Conservation (phyloP, 2,888 invertebrate genomes). For the Nemotelus pantherinus region DNA sequence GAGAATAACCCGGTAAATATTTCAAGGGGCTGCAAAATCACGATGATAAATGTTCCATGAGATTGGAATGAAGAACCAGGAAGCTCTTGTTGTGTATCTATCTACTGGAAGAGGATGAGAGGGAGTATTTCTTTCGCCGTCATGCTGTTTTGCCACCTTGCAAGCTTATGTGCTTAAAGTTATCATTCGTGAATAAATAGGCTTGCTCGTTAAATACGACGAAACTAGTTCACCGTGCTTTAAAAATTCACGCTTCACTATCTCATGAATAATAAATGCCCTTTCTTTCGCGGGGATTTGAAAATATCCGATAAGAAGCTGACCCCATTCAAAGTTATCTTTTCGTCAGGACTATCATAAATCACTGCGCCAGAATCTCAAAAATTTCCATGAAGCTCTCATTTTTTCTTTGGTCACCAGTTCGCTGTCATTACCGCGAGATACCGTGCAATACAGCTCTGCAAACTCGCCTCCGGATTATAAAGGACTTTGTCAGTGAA, state of each 20-base stretch:
- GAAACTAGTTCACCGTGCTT: conserved; percentile 22
- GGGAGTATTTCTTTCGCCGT: not conserved
- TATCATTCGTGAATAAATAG: too few species aligned
- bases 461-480: conserved; percentile 40
- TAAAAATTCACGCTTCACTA: conserved; percentile 38
- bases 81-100: not conserved
- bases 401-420: conserved; percentile 31
- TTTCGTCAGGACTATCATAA: conserved; percentile 49
- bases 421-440: not conserved
- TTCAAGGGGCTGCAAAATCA: conserved; percentile 25
- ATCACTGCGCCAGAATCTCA: conserved; percentile 46
- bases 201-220: conserved; percentile 17
- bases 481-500: conserved; percentile 12
- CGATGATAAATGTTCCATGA: conserved; percentile 45
- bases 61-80: not conserved
- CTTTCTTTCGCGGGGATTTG: conserved; percentile 40
- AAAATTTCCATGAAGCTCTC: conserved; percentile 45
- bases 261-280: conserved; percentile 49
- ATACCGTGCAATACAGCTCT: not conserved
- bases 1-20: not conserved
- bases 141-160: too few species aligned
- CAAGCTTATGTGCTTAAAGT: too few species aligned
- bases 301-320: conserved; percentile 25
- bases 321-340: conserved; percentile 45
- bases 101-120: not conserved